Conservation (phyloP, 2,797 vertebrate species). For the Carapus acus region DNA sequence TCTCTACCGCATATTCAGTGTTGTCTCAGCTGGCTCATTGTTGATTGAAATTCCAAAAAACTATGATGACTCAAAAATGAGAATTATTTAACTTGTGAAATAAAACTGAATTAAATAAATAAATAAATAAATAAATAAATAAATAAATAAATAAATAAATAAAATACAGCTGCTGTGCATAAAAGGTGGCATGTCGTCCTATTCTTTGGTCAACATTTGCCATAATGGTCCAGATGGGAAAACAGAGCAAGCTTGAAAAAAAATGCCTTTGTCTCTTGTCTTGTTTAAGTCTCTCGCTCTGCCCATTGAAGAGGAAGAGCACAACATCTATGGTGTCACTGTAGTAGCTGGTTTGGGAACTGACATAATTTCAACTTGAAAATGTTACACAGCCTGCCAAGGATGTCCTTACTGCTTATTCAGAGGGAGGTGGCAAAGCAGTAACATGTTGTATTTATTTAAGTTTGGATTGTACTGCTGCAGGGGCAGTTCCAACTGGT, state of each 20-base stretch:
- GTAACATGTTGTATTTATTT: neutral
- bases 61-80: too few species aligned
- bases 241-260: conserved; percentile 19
- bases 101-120: too few species aligned
- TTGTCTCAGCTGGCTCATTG: too few species aligned
- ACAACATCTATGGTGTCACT: conserved; percentile 14
- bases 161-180: too few species aligned
- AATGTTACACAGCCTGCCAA: too few species aligned
- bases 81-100: too few species aligned
- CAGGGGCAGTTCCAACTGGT: neutral
- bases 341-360: conserved; percentile 11
- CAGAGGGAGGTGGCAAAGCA: neutral
- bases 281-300: conserved; percentile 10
- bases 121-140: too few species aligned
- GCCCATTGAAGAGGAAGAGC: neutral
- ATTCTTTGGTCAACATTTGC: conserved; percentile 37
- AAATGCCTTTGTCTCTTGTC: conserved; percentile 12
- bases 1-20: too few species aligned
- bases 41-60: too few species aligned
- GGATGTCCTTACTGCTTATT: neutral
- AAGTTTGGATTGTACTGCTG: conserved; percentile 22
- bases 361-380: neutral
- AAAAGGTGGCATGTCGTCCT: conserved; percentile 19
- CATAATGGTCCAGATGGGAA: conserved; percentile 7
- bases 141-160: too few species aligned